Percentiles rank a stretch among this genome's conserved stretches.
These are phyloP conservation scores for Luffia ferchaultella DNA, from an alignment of 2,888 invertebrate genomes.

Conservation along the genomic window DNA sequence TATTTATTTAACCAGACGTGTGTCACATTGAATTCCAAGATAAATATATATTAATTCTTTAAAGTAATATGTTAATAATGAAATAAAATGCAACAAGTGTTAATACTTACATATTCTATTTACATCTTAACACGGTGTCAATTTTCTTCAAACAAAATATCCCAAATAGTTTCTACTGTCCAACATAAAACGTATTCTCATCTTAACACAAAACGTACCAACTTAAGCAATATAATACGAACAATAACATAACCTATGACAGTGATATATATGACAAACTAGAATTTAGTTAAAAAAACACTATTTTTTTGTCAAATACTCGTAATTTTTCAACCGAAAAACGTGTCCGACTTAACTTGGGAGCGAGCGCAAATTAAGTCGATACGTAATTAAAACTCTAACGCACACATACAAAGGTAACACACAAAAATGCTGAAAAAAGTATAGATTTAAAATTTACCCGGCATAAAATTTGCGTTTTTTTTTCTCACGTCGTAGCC, in stretches of 20 bases:
- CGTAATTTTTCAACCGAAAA: background rate
- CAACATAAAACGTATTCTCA: background rate
- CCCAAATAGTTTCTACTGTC: background rate
- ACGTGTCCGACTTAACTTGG: slow-evolving; percentile 23
- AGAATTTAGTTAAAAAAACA: too few relatives aligned
- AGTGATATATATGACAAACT: too few relatives aligned
- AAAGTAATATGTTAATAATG: background rate
- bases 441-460: slow-evolving; percentile 67
- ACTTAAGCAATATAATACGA: background rate
- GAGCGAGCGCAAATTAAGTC: slow-evolving; percentile 62
- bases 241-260: background rate
- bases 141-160: background rate
- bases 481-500: slow-evolving; percentile 50
- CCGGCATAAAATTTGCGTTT: slow-evolving; percentile 66
- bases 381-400: slow-evolving; percentile 65
- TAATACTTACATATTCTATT: background rate
- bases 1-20: too few relatives aligned
- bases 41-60: background rate
- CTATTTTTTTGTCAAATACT: too few relatives aligned
- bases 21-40: too few relatives aligned
- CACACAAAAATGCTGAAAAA: slow-evolving; percentile 64
- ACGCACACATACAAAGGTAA: slow-evolving; percentile 60
- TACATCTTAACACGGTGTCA: background rate
- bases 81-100: background rate
- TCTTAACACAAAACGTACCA: background rate